Evolutionary conservation across 1,140 invertebrate genomes (phyloP), one percentile per base, ranked within the genome.

Genomic region (Cotesia chilonis): DNA sequence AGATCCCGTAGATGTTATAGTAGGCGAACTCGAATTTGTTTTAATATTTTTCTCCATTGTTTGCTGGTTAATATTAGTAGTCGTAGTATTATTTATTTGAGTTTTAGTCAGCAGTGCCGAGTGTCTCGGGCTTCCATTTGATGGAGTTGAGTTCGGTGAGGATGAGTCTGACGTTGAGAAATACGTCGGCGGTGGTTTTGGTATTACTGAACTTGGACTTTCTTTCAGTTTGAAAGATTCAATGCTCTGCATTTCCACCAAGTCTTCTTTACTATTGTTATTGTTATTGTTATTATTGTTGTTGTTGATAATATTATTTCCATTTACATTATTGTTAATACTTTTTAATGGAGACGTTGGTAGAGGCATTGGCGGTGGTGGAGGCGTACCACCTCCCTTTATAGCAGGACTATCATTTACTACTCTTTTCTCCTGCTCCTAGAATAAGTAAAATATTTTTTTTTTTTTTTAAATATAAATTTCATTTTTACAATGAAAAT

Each of bases 171-270:
- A 37, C 9, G 76, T 69, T 14, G 81, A 72, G 75, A 93, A 93
- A 76, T 93, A 93, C 38, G 90, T 91, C 4, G 89, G 85, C 36
- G 91, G 92, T 47, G 91, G 91, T 79, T 90, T 91, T 14, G 91
- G 91, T 68, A 87, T 87, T 4, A 88, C 81, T 51, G 87, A 86
- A 4, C 82, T 83, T 0, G 90, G 89, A 9, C 85, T 81, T 75
- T 92, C 91, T 55, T 91, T 92, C 54, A 93, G 78, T 77, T 90
- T 90, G 81, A 91, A 92, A 0, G 92, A 93, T 80, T 93, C 92
- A 64, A 93, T 83, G 14, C 92, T 92, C 76, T 92, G 90, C 88
- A 93, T 90, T 80, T 93, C 92, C 6, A 90, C 89, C 2, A 82
- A 85, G 71, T 91, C 90, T 7, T 87, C 84, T 47, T 70, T 81